A percentile compares a stretch with the other conserved stretches of the same genome.
Evolutionary conservation across 2,797 vertebrate species (phyloP).

Genomic region (Sparus aurata): DNA sequence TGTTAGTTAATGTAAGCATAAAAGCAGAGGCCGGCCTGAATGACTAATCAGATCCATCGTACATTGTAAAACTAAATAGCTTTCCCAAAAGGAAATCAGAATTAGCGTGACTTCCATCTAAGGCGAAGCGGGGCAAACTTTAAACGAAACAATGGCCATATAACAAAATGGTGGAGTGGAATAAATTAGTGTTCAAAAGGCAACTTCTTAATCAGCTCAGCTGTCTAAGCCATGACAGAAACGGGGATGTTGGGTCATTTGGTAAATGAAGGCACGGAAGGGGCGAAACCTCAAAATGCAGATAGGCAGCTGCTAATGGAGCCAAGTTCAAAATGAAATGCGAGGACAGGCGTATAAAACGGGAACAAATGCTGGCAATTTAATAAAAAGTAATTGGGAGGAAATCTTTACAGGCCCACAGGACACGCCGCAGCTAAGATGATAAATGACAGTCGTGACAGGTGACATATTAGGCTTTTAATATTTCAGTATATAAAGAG

Average conservation of each 20-base stretch:
- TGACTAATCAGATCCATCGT: slow-evolving; percentile 99
- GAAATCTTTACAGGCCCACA: slow-evolving; percentile 69
- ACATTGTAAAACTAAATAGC: slow-evolving; percentile 93
- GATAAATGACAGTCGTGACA: slow-evolving; percentile 79
- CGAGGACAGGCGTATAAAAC: slow-evolving; percentile 68
- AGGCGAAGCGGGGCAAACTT: slow-evolving; percentile 71
- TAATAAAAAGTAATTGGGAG: slow-evolving; percentile 75
- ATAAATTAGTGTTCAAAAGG: slow-evolving; percentile 86
- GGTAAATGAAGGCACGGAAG: slow-evolving; percentile 71
- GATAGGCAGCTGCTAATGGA: slow-evolving; percentile 73
- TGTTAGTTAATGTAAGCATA: slow-evolving; percentile 98
- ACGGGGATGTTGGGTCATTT: slow-evolving; percentile 75
- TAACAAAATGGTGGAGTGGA: slow-evolving; percentile 79
- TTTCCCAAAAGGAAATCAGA: slow-evolving; percentile 91
- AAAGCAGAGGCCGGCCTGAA: slow-evolving; percentile 91
- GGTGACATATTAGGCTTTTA: slow-evolving; percentile 84
- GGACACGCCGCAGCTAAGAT: slow-evolving; percentile 69
- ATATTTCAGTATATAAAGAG: slow-evolving; percentile 82
- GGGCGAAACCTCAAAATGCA: slow-evolving; percentile 56
- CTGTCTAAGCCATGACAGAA: slow-evolving; percentile 77
- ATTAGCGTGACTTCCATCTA: slow-evolving; percentile 91
- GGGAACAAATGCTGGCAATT: slow-evolving; percentile 73
- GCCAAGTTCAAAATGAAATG: slow-evolving; percentile 60
- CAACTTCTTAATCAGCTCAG: slow-evolving; percentile 88
- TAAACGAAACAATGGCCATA: slow-evolving; percentile 82